Evolutionary conservation across 2,888 invertebrate genomes (phyloP).

Genomic region (Ceraclea dissimilis): DNA sequence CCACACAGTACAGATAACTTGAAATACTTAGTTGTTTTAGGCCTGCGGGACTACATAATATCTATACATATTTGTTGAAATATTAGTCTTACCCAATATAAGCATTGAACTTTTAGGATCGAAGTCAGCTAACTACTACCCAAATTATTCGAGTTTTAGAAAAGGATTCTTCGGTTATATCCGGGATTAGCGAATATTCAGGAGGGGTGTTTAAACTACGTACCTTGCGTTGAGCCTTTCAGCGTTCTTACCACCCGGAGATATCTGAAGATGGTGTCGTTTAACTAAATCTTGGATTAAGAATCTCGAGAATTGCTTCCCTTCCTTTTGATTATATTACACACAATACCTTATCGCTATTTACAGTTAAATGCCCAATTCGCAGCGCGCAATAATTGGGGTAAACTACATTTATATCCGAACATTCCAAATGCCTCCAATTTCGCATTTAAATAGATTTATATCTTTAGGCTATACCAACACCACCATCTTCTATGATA

Average conservation of each 20-base stretch:
- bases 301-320: not conserved
- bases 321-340: not conserved
- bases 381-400: not conserved
- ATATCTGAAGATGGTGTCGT: not conserved
- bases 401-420: not conserved
- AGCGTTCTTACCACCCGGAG: not conserved
- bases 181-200: not conserved
- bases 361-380: conserved; percentile 1
- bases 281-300: conserved; percentile 4
- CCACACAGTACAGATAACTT: too few relatives aligned
- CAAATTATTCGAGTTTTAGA: too few relatives aligned
- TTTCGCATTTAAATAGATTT: not conserved
- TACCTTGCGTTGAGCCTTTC: not conserved
- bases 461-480: not conserved
- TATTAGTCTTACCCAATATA: too few relatives aligned
- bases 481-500: too few relatives aligned
- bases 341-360: not conserved
- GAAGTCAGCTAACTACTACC: too few relatives aligned
- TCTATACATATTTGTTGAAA: too few relatives aligned
- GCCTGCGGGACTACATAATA: too few relatives aligned
- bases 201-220: not conserved
- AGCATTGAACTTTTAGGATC: too few relatives aligned
- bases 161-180: not conserved
- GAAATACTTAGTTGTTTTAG: too few relatives aligned
- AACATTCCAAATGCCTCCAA: not conserved